phyloP scores from a whole-genome alignment of 2,113 vertebrate species.

The Trochalopteron elliotii region DNA sequence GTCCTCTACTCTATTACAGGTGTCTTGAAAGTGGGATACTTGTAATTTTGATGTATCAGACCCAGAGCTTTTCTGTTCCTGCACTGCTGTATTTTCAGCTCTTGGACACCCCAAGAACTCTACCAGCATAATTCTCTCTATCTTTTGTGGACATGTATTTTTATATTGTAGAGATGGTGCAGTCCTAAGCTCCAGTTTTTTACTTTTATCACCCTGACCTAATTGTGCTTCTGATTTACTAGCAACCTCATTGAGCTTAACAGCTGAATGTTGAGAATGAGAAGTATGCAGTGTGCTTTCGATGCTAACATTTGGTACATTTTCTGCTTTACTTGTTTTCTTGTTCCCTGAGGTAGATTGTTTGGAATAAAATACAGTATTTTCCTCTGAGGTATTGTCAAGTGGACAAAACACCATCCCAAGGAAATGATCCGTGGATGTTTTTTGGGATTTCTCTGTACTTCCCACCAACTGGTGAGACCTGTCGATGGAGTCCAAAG shows the following conservation, averaged over 20 bases:
- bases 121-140: slow-evolving; percentile 30
- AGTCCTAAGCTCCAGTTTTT: slow-evolving; percentile 33
- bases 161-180: slow-evolving; percentile 13
- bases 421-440: slow-evolving; percentile 15
- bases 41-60: background rate
- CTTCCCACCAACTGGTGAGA: background rate
- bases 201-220: slow-evolving; percentile 49
- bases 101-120: slow-evolving; percentile 18
- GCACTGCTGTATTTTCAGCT: background rate
- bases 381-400: slow-evolving; percentile 69
- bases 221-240: slow-evolving; percentile 70
- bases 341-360: slow-evolving; percentile 79
- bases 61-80: slow-evolving; percentile 12
- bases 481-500: slow-evolving; percentile 14
- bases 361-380: slow-evolving; percentile 61
- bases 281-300: slow-evolving; percentile 37
- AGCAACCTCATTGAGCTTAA: slow-evolving; percentile 31
- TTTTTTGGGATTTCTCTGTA: slow-evolving; percentile 47
- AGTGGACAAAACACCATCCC: slow-evolving; percentile 47
- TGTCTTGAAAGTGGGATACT: background rate
- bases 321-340: slow-evolving; percentile 48
- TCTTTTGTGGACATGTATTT: slow-evolving; percentile 40
- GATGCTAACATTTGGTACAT: background rate
- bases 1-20: background rate
- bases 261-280: background rate